Percentiles rank a stretch among this genome's conserved stretches.
Evolutionary conservation across 1,140 invertebrate species (phyloP).

Genomic region (Plodia interpunctella): DNA sequence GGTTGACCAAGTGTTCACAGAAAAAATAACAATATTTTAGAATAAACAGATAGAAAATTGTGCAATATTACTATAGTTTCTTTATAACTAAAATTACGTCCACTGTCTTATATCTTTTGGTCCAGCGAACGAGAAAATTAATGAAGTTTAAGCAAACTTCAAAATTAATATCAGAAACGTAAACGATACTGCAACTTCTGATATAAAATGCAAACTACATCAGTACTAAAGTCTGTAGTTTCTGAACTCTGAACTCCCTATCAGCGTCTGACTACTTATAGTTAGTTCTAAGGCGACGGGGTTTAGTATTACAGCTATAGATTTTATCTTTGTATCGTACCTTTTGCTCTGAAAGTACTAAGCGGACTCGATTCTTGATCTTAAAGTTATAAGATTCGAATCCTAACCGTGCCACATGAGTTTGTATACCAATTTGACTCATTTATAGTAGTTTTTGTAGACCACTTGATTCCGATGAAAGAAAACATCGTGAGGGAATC

Average conservation of each 20-base stretch:
- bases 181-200: not conserved
- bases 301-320: not conserved
- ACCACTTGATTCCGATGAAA: too few species aligned
- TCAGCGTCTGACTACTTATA: not conserved
- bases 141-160: not conserved
- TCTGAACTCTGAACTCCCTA: constrained; percentile 1
- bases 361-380: not conserved
- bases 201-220: constrained; percentile 6
- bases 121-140: not conserved
- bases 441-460: too few species aligned
- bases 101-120: too few species aligned
- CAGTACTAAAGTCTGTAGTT: not conserved
- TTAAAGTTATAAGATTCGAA: too few species aligned
- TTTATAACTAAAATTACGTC: too few species aligned
- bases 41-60: too few species aligned
- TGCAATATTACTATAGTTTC: too few species aligned
- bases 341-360: not conserved
- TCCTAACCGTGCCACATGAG: too few species aligned
- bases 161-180: not conserved
- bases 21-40: too few species aligned
- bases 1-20: too few species aligned
- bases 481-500: too few species aligned
- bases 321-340: not conserved
- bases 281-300: not conserved
- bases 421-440: too few species aligned